phyloP scores from a whole-genome alignment of 2,888 invertebrate genomes.

The Horisme vitalbata region DNA sequence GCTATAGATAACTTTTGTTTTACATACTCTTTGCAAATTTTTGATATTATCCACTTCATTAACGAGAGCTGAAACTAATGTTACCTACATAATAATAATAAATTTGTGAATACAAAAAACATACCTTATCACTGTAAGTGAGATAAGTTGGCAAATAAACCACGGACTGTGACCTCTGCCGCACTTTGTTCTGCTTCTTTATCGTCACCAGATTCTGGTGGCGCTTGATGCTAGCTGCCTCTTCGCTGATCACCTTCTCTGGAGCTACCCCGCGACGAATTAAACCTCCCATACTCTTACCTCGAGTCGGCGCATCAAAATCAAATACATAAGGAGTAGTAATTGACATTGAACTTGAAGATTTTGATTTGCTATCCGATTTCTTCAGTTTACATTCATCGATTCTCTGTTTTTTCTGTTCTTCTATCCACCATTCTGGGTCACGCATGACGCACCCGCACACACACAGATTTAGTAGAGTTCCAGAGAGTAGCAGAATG shows the following conservation, averaged over 20 bases:
- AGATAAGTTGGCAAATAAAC: constrained; percentile 90
- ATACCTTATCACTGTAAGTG: constrained; percentile 86
- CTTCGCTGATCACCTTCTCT: constrained; percentile 62
- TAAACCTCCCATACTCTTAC: constrained; percentile 62
- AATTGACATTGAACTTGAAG: constrained; percentile 78
- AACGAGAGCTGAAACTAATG: too few species aligned
- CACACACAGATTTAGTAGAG: constrained; percentile 92
- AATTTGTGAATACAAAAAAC: too few species aligned
- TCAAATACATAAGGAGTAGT: constrained; percentile 72
- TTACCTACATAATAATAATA: too few species aligned
- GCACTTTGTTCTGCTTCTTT: constrained; percentile 45
- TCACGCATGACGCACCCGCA: constrained; percentile 94
- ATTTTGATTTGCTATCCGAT: constrained; percentile 63
- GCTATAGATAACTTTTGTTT: too few species aligned
- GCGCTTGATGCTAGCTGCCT: constrained; percentile 56
- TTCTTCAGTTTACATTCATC: constrained; percentile 53
- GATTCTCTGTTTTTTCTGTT: constrained; percentile 80
- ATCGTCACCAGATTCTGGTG: constrained; percentile 49
- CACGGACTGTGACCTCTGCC: constrained; percentile 82
- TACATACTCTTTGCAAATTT: too few species aligned
- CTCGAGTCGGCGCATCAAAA: constrained; percentile 56
- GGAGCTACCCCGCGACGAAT: constrained; percentile 58
- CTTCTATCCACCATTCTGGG: constrained; percentile 90
- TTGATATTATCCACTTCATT: too few species aligned
- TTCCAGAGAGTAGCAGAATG: constrained; percentile 90